These are phyloP conservation scores for Calliphora vicina DNA, from an alignment of 1,140 invertebrate genomes.

Conservation along the genomic window DNA sequence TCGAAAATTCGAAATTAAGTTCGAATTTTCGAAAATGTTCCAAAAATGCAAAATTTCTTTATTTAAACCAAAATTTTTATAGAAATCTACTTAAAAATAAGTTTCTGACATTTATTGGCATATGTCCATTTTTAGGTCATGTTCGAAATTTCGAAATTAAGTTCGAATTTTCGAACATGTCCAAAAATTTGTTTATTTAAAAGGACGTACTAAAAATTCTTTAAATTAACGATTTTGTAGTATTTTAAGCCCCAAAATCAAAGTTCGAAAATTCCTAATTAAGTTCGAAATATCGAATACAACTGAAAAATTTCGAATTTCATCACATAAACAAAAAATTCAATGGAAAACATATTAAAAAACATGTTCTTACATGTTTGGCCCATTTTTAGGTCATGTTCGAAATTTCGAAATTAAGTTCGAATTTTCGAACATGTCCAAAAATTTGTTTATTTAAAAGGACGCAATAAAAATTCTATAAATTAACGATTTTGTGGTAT, in stretches of 20 bases:
- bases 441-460: too few species aligned
- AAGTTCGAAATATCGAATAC: too few species aligned
- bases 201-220: too few species aligned
- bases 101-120: not conserved
- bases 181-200: too few species aligned
- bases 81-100: not conserved
- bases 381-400: not conserved
- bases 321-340: too few species aligned
- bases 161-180: not conserved
- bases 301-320: too few species aligned
- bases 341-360: too few species aligned
- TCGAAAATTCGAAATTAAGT: not conserved
- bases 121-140: not conserved
- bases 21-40: not conserved
- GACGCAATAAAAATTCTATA: not conserved
- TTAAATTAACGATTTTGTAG: too few species aligned
- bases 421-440: not conserved
- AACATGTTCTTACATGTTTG: too few species aligned
- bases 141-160: not conserved
- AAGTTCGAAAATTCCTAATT: too few species aligned
- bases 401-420: not conserved
- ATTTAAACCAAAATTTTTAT: not conserved
- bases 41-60: not conserved
- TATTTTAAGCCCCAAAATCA: too few species aligned
- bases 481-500: not conserved